phyloP scores from a whole-genome alignment of 2,113 vertebrate species.

The Calidris pygmaea region DNA sequence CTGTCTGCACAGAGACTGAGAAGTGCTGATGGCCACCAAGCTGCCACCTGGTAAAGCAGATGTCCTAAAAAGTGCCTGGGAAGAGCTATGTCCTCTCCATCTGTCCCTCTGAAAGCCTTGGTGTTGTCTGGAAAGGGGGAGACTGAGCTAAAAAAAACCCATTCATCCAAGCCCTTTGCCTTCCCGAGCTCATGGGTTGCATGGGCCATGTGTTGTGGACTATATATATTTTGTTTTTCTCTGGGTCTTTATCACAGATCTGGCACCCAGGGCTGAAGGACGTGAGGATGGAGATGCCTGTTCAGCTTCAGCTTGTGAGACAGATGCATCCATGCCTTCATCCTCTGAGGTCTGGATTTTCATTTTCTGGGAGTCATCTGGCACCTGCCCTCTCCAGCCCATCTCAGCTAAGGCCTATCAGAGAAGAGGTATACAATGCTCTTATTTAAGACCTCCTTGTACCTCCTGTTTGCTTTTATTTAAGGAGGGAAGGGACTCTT shows the following conservation, averaged over 20 bases:
- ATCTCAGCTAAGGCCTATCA: neutral
- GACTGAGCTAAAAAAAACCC: neutral
- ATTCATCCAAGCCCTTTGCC: neutral
- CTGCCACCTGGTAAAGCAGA: neutral
- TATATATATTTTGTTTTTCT: neutral
- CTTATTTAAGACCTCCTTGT: neutral
- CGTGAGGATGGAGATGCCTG: neutral
- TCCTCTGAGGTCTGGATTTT: neutral
- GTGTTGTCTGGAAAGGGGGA: neutral
- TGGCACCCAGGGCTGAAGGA: neutral
- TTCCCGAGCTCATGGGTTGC: neutral
- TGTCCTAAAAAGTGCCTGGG: neutral
- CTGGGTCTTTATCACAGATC: neutral
- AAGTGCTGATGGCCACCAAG: neutral
- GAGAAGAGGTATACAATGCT: neutral
- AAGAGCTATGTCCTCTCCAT: neutral
- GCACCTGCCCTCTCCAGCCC: neutral
- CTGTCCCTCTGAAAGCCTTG: neutral
- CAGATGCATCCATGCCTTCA: neutral
- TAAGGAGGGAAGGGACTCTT: neutral
- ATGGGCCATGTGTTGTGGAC: no score
- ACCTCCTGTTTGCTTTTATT: neutral
- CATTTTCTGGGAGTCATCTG: neutral
- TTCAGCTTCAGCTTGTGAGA: neutral
- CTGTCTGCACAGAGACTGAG: neutral